A percentile compares a stretch with the other conserved stretches of the same genome.
These are phyloP conservation scores for Maccullochella peelii DNA, from an alignment of 2,113 vertebrate species.

Conservation along the genomic window DNA sequence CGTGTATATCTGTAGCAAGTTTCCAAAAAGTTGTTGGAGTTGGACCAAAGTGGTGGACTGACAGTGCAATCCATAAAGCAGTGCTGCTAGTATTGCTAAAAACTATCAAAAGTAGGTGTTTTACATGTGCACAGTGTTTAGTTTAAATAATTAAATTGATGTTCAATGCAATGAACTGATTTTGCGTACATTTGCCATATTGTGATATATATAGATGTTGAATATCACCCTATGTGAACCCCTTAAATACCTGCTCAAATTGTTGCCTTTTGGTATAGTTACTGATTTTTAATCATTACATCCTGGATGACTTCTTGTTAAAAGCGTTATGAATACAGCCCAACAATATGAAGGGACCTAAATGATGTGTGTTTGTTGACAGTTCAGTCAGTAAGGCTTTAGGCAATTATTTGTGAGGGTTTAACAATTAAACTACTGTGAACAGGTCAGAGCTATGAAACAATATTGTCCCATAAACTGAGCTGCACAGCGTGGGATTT, in stretches of 20 bases:
- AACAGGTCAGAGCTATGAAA: slow-evolving; percentile 5
- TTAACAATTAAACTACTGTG: slow-evolving; percentile 21
- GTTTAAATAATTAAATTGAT: background rate
- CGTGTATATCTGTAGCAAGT: background rate
- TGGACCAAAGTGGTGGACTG: background rate
- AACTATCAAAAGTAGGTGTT: background rate
- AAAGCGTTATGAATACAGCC: slow-evolving; percentile 52
- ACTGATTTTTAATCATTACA: background rate
- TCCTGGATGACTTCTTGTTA: background rate
- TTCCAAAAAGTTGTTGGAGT: background rate
- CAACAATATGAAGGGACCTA: slow-evolving; percentile 33
- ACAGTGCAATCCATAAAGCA: background rate
- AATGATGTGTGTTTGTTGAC: slow-evolving; percentile 12
- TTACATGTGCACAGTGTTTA: background rate
- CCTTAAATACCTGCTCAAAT: background rate
- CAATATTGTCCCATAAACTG: slow-evolving; percentile 44
- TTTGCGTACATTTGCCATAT: background rate
- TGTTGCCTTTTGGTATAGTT: background rate
- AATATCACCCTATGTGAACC: background rate
- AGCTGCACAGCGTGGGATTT: slow-evolving; percentile 18
- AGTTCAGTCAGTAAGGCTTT: slow-evolving; percentile 17
- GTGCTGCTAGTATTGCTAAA: background rate
- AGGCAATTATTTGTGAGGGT: slow-evolving; percentile 22
- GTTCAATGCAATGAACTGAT: background rate
- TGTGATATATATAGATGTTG: background rate